Evolutionary conservation across 1,140 invertebrate species (phyloP).

Genomic region (Aradophagus sp.): DNA sequence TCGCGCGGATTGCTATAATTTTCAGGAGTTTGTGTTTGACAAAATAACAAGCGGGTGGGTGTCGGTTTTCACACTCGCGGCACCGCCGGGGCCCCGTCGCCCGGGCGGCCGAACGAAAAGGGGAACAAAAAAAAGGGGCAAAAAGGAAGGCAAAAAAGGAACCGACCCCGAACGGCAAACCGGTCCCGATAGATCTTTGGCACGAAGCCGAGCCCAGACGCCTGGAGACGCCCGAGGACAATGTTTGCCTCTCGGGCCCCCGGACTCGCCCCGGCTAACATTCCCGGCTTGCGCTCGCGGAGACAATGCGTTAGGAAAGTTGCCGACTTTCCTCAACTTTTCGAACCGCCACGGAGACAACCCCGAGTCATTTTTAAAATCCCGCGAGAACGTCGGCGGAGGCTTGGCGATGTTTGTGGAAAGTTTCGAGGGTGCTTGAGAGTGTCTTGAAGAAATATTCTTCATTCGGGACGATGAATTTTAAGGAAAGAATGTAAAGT

Average conservation of each 20-base stretch:
- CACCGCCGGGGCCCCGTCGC: conserved; percentile 65
- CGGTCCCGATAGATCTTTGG: conserved; percentile 74
- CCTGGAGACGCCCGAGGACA: conserved; percentile 23
- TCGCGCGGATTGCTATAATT: conserved; percentile 70
- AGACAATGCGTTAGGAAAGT: conserved; percentile 13
- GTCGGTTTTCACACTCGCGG: conserved; percentile 74
- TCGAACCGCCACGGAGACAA: too few species aligned
- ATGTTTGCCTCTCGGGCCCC: conserved; percentile 15
- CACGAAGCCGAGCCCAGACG: conserved; percentile 55
- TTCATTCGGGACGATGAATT: too few species aligned
- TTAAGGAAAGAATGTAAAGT: too few species aligned
- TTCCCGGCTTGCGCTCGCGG: conserved; percentile 2
- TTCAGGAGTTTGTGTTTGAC: conserved; percentile 69
- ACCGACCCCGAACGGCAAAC: conserved; percentile 68
- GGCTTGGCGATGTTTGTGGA: too few species aligned
- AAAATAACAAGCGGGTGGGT: conserved; percentile 75
- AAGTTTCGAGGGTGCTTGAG: too few species aligned
- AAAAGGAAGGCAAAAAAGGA: too few species aligned
- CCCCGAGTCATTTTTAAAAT: too few species aligned
- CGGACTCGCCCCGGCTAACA: conserved; percentile 3
- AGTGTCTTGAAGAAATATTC: too few species aligned
- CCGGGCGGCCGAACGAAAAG: not conserved
- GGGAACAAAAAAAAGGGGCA: conserved; percentile 67
- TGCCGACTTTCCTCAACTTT: too few species aligned
- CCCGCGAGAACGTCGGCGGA: too few species aligned